Base-by-base conservation (phyloP, 2,113 vertebrate species). In the Lipophrys pholis region DNA sequence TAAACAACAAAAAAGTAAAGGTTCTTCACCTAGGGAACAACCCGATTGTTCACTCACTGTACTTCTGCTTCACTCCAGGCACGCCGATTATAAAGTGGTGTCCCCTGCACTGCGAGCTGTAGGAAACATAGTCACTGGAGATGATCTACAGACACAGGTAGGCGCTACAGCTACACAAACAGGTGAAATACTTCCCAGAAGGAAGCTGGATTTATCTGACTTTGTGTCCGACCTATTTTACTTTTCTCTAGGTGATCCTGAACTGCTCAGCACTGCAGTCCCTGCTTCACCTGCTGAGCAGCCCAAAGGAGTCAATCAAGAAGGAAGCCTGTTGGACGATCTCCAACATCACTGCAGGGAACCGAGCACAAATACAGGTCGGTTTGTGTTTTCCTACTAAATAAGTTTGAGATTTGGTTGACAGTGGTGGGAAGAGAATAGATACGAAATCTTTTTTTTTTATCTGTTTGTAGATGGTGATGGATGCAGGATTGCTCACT, bases 261-360 rank as follows among this genome's bases (percentile, higher is more conserved):
- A 99, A 99, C 90, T 99, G 97, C 80, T 97, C 97, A 68, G 97
- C 96, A 11, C 93, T 99, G 83, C 97, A 98, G 92, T 97, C 96
- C 86, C 95, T 99, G 76, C 93, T 98, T 85, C 96, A 99, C 83
- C 94, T 99, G 71, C 91, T 99, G 76, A 97, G 95, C 91, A 99
- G 97, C 90, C 96, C 97, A 15, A 99, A 99, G 90, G 97, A 99
- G 85, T 99, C 97, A 17, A 98, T 99, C 87, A 99, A 99, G 90
- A 99, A 99, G 73, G 97, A 99, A 88, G 97, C 97, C 1, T 99
- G 97, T 89, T 99, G 97, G 97, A 99, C 97, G 71, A 98, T 99
- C 93, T 99, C 97, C 71, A 99, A 99, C 83, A 99, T 99, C 87
- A 99, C 97, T 15, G 97, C 97, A 80, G 97, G 97, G 82, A 99